phyloP scores from a whole-genome alignment of 2,113 vertebrate species.

The Pteruthius melanotis region DNA sequence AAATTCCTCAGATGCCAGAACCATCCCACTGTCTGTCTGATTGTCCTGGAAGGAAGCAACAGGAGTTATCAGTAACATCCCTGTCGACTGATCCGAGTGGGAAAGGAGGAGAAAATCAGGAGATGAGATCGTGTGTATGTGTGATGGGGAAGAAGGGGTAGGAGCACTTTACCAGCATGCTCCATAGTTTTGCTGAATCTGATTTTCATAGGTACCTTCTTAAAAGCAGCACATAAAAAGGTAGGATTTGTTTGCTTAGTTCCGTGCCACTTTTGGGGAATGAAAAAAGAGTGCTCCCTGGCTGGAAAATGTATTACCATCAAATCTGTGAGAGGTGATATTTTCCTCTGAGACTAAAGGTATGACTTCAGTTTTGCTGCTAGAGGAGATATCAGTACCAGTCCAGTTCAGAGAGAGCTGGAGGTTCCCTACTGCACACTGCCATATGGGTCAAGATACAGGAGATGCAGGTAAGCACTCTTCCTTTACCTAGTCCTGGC shows the following conservation, averaged over 20 bases:
- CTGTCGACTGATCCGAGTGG: neutral
- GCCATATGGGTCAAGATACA: neutral
- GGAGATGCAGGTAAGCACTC: neutral
- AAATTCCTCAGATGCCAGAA: conserved; percentile 96
- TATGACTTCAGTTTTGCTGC: neutral
- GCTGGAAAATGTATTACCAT: neutral
- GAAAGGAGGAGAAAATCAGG: neutral
- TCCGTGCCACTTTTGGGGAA: neutral
- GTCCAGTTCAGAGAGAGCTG: neutral
- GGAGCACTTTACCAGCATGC: neutral
- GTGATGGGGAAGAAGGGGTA: neutral
- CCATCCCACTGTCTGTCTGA: conserved; percentile 99
- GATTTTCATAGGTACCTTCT: neutral
- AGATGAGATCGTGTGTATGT: neutral
- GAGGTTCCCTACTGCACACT: neutral
- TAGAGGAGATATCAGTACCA: neutral
- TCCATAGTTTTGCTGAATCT: neutral
- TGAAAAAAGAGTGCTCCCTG: neutral
- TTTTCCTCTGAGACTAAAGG: neutral
- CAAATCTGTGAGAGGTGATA: neutral
- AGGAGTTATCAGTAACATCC: conserved; percentile 48
- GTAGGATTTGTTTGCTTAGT: neutral
- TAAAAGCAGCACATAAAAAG: neutral
- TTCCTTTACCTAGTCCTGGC: neutral
- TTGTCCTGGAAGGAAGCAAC: conserved; percentile 83